Base-by-base conservation (phyloP, 92 coral and sea anemone genomes). In the Heliopora coerulea region DNA sequence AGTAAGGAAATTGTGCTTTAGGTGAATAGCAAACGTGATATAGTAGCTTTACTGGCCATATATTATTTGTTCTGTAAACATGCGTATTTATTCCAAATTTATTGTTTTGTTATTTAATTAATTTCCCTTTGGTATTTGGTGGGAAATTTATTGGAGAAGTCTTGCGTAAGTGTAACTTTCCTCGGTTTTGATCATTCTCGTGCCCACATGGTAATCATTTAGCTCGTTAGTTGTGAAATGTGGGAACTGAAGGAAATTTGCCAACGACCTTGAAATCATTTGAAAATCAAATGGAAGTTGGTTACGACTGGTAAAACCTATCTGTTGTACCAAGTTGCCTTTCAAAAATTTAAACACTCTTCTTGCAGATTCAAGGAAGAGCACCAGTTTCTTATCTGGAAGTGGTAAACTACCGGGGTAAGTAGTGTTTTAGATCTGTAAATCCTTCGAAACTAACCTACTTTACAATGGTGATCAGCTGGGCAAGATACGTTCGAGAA, bases 41-140 rank as follows among this genome's bases (percentile, higher is more conserved):
- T 28, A 42, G 46, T 49, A 30, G 44, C 59, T 28, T 8, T 32
- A 67, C 37, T 21, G 59, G 13, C 35, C 20, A 67, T 67, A 44
- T 52, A 52, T 31, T 70, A 70, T 70, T 70, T 70, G 77, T 70
- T 70, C 77, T 28, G 54, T 70, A 70, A 70, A 70, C 77, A 70
- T 35, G 20, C 48, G 34, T 33, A 49, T 50, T 67, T 52, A 54
- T 20, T 49, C 77, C 17, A n/a, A 39, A 35, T 54, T 49, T 25
- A 70, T 52, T 70, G 77, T 70, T 70, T 70, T 70, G 63, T 52
- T 70, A 70, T 70, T 68, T 70, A 52, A 70, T 70, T 70, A 28
- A 70, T 52, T 25, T 70, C 63, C 49, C 64, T 70, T 70, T 30
- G 77, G 62, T 24, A 50, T 52, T 52, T 69, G 49, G 76, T 18